These are phyloP conservation scores for Schizopygopsis malacanthus DNA, from an alignment of 2,797 vertebrate species.

Conservation along the genomic window DNA sequence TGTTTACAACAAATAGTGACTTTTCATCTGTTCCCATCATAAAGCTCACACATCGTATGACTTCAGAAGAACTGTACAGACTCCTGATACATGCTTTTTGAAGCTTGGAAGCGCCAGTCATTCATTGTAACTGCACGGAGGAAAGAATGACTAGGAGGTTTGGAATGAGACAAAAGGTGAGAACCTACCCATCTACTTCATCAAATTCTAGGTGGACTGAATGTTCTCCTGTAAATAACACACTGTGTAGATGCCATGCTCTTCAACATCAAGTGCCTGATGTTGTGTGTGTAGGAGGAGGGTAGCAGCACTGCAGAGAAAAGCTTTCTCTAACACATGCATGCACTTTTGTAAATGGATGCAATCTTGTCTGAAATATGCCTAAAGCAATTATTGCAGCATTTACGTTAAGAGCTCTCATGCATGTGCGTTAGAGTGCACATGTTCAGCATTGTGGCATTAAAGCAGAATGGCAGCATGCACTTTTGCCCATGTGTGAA, in stretches of 20 bases:
- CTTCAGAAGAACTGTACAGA: not conserved
- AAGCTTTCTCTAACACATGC: conserved; percentile 5
- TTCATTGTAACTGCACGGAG: not conserved
- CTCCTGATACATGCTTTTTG: not conserved
- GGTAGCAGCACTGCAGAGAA: not conserved
- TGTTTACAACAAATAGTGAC: not conserved
- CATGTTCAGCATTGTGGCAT: not conserved
- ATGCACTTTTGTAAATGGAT: conserved; percentile 3
- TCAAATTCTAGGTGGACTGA: not conserved
- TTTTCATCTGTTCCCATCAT: not conserved
- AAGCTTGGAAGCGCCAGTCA: not conserved
- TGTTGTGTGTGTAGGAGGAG: conserved; percentile 23
- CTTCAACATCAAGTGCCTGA: not conserved
- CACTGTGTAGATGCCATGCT: not conserved
- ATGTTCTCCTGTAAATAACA: not conserved
- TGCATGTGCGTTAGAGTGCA: not conserved
- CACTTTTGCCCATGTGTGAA: conserved; percentile 18
- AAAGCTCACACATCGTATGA: not conserved
- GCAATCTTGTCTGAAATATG: not conserved
- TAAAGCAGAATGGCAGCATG: not conserved
- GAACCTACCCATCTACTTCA: not conserved
- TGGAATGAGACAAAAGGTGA: not conserved
- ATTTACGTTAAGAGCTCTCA: not conserved
- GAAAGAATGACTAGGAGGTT: not conserved
- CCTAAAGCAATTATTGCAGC: not conserved